Percentiles rank a stretch among this genome's conserved stretches.
These are phyloP conservation scores for Julus scanicus DNA, from an alignment of 2,888 invertebrate genomes.

Conservation along the genomic window DNA sequence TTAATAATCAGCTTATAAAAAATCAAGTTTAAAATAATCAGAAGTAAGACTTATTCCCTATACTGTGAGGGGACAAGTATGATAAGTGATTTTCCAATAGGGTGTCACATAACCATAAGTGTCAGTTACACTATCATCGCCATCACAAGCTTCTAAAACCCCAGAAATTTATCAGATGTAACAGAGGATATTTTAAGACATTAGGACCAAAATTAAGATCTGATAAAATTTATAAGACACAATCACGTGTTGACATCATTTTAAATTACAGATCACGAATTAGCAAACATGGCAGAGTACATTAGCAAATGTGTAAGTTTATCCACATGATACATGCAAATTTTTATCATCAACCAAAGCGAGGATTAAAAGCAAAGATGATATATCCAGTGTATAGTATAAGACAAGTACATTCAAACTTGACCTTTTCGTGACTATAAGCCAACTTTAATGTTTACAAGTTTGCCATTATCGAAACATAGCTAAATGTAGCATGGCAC, in stretches of 20 bases:
- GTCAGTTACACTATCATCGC: too few species aligned
- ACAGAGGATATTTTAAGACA: too few species aligned
- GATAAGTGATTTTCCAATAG: not conserved
- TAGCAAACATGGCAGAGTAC: not conserved
- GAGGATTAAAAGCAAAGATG: not conserved
- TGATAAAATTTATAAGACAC: too few species aligned
- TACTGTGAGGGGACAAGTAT: too few species aligned
- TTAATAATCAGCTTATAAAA: not conserved
- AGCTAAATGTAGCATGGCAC: not conserved
- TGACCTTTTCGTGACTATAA: not conserved
- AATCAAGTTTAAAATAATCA: too few species aligned
- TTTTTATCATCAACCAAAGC: not conserved
- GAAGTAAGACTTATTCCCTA: too few species aligned
- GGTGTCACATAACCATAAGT: not conserved
- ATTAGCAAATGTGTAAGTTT: not conserved
- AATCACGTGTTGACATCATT: too few species aligned
- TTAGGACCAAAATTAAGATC: too few species aligned
- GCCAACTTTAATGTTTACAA: not conserved
- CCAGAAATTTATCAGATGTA: too few species aligned
- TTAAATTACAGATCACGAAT: not conserved
- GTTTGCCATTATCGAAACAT: conserved; percentile 24
- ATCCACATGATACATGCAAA: not conserved
- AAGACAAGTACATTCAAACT: not conserved
- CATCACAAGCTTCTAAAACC: too few species aligned
- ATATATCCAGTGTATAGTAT: not conserved